A percentile compares a stretch with the other conserved stretches of the same genome.
phyloP scores from a whole-genome alignment of 2,888 invertebrate species.

The Heliconius cydno region DNA sequence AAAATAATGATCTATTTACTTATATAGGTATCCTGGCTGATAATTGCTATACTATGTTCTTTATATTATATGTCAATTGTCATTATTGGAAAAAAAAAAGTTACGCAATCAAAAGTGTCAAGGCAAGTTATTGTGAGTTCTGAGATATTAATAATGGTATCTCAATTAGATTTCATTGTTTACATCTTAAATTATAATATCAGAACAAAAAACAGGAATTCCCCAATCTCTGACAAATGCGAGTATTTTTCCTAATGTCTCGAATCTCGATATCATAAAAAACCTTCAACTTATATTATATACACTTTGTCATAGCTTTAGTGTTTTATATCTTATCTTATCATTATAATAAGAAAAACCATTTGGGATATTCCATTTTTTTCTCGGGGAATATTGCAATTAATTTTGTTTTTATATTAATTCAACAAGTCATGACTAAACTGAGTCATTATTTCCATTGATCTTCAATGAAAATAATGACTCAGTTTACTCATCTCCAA shows the following conservation, averaged over 20 bases:
- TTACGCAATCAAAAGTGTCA: conserved; percentile 6
- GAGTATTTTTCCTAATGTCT: not conserved
- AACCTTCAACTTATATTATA: not conserved
- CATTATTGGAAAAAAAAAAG: conserved; percentile 7
- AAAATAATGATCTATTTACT: not conserved
- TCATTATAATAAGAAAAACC: not conserved
- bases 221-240: not conserved
- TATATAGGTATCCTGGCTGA: conserved; percentile 1
- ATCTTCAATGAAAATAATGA: not conserved
- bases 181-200: not conserved
- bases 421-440: no score
- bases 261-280: not conserved
- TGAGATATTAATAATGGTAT: conserved; percentile 5
- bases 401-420: not conserved
- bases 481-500: conserved; percentile 20
- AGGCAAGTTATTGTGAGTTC: conserved; percentile 16
- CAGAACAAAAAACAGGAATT: not conserved
- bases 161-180: not conserved
- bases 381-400: not conserved
- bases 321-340: not conserved
- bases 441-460: not conserved
- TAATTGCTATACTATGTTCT: not conserved
- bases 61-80: conserved; percentile 13
- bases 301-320: not conserved
- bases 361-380: not conserved